Evolutionary conservation across 1,140 invertebrate species (phyloP).

Genomic region (Drosophila prosaltans): DNA sequence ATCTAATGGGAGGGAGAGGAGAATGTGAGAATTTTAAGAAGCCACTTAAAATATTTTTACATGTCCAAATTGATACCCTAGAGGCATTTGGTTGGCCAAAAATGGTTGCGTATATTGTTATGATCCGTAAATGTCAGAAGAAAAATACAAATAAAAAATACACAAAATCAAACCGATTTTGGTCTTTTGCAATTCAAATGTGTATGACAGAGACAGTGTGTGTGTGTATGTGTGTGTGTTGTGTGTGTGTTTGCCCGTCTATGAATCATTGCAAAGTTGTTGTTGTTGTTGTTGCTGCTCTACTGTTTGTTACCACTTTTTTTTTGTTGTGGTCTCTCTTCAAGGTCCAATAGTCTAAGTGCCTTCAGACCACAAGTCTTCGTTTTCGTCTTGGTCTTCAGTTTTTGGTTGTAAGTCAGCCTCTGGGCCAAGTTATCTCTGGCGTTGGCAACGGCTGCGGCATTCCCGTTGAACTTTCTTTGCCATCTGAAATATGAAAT

Average conservation of each 20-base stretch:
- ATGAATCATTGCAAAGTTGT: conserved; percentile 44
- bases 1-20: neutral
- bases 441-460: conserved; percentile 47
- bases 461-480: conserved; percentile 64
- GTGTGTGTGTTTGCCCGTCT: conserved; percentile 26
- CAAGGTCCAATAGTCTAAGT: conserved; percentile 59
- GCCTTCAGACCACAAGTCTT: conserved; percentile 48
- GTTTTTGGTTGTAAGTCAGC: conserved; percentile 53
- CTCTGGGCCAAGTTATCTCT: conserved; percentile 40
- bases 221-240: neutral
- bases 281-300: conserved; percentile 23
- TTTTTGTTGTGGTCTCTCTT: conserved; percentile 46
- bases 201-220: too few relatives aligned
- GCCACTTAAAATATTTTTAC: conserved; percentile 75
- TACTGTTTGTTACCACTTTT: conserved; percentile 30
- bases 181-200: conserved; percentile 77
- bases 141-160: conserved; percentile 1
- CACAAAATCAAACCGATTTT: conserved; percentile 43
- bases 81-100: conserved; percentile 71
- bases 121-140: conserved; percentile 82
- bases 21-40: conserved; percentile 30
- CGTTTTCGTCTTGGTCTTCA: conserved; percentile 30
- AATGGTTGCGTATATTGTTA: conserved; percentile 81
- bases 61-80: conserved; percentile 82
- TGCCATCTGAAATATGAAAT: conserved; percentile 69